Base-by-base conservation (phyloP, 2,797 vertebrate genomes). In the Nasua narica region DNA sequence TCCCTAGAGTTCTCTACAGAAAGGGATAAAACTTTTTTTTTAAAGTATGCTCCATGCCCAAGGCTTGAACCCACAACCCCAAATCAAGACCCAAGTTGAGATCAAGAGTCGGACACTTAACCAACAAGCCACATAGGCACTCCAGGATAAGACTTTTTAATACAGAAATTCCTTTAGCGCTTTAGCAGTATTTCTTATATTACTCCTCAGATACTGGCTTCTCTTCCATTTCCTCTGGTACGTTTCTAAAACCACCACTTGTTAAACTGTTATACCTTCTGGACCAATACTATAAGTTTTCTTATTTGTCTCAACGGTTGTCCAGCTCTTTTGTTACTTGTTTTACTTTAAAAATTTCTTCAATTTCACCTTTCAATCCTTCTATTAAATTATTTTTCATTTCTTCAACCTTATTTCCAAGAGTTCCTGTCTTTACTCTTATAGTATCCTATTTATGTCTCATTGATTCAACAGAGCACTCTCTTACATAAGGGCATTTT, bases 331-430 rank as follows among this genome's bases (percentile, higher is more conserved):
- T 32, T 65, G 40, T 60, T 87, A 43, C 10, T 46, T 35, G 78
- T 37, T 91, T 91, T 43, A 43, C 43, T 43, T 43, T 62, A 15
- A 29, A 84, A 35, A 78, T 56, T 81, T 84, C 12, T 76, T 95
- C 76, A 82, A 70, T 43, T 84, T 90, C 37, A 90, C 50, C 48
- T 82, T 79, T 86, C 35, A 86, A 70, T 69, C 21, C 23, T 76
- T 86, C 74, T 76, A 29, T 35, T 67, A 65, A 58, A 58, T 58
- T 5, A 79, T 48, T 56, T 89, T 94, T 89, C n/a, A 86, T 89
- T 87, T 90, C 69, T 58, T 37, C 27, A 76, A 74, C 60, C 25
- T 94, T 70, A 83, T 88, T 90, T 94, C 14, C 16, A 92, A 90
- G 52, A 60, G 50, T 25, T 94, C 48, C 54, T 69, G 9, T 48